phyloP scores from a whole-genome alignment of 2,888 invertebrate species.

The Herminia tarsipennalis region DNA sequence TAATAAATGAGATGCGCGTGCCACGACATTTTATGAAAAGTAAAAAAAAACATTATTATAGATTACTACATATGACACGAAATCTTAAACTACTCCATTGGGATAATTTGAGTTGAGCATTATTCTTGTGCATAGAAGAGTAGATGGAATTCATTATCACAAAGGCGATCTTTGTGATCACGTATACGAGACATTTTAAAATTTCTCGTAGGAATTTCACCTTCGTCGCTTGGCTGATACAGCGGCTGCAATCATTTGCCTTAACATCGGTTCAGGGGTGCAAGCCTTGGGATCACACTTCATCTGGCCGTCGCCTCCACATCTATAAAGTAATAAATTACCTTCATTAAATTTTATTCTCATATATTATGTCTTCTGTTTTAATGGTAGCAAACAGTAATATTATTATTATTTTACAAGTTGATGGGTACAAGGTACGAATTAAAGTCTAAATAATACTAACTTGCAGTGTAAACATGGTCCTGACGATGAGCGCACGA shows the following conservation, averaged over 20 bases:
- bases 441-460: slow-evolving; percentile 79
- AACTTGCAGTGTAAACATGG: slow-evolving; percentile 98
- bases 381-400: no score
- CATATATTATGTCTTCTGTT: no score
- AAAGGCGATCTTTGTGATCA: slow-evolving; percentile 70
- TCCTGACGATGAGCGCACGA: slow-evolving; percentile 94
- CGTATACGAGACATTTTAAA: slow-evolving; percentile 55
- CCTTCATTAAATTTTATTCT: background rate
- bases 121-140: slow-evolving; percentile 81
- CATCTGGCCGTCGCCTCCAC: slow-evolving; percentile 97
- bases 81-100: slow-evolving; percentile 82
- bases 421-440: no score
- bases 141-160: slow-evolving; percentile 77
- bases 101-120: slow-evolving; percentile 84
- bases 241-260: slow-evolving; percentile 95
- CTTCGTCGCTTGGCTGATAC: slow-evolving; percentile 90
- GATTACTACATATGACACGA: slow-evolving; percentile 82
- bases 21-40: slow-evolving; percentile 74
- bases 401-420: no score
- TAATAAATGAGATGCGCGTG: slow-evolving; percentile 72
- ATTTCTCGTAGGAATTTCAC: slow-evolving; percentile 79
- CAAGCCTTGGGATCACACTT: slow-evolving; percentile 96
- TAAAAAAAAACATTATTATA: slow-evolving; percentile 66
- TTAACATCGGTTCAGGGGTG: slow-evolving; percentile 95
- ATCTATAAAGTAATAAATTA: slow-evolving; percentile 85